A percentile compares a stretch with the other conserved stretches of the same genome.
These are phyloP conservation scores for Baryphthengus martii DNA, from an alignment of 2,113 vertebrate genomes.

Conservation along the genomic window DNA sequence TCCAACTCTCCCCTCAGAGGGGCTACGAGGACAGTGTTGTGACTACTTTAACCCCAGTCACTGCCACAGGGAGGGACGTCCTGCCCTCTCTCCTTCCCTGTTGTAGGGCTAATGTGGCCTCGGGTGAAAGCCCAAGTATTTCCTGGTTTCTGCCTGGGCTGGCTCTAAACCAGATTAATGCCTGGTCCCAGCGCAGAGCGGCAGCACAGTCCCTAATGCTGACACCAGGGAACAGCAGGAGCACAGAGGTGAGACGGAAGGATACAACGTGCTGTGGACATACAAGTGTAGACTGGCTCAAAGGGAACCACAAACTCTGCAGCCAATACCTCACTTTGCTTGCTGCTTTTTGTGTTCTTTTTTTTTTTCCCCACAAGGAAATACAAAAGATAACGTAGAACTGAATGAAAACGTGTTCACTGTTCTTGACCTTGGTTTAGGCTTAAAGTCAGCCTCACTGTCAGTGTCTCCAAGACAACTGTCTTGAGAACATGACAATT, in stretches of 20 bases:
- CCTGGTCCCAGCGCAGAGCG: not conserved
- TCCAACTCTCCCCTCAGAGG: not conserved
- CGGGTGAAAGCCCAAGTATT: not conserved
- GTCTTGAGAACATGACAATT: not conserved
- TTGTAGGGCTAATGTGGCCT: not conserved
- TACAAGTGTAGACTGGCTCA: too few species aligned
- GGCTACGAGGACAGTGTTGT: not conserved
- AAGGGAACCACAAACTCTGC: not conserved
- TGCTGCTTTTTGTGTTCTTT: not conserved
- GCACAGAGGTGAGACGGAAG: not conserved
- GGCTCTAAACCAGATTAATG: not conserved
- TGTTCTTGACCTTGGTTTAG: too few species aligned
- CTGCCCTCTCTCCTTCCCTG: not conserved
- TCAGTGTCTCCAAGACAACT: not conserved
- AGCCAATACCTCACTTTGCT: not conserved
- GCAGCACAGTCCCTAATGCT: not conserved
- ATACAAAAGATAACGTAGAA: fast-evolving
- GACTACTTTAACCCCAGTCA: not conserved
- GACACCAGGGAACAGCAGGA: not conserved
- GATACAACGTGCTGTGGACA: not conserved
- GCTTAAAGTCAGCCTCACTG: not conserved
- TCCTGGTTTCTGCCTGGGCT: not conserved
- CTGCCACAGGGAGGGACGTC: not conserved
- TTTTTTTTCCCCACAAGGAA: not conserved
- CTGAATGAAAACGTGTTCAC: not conserved